phyloP scores from a whole-genome alignment of 1,140 invertebrate genomes.

The Ladona fulva region DNA sequence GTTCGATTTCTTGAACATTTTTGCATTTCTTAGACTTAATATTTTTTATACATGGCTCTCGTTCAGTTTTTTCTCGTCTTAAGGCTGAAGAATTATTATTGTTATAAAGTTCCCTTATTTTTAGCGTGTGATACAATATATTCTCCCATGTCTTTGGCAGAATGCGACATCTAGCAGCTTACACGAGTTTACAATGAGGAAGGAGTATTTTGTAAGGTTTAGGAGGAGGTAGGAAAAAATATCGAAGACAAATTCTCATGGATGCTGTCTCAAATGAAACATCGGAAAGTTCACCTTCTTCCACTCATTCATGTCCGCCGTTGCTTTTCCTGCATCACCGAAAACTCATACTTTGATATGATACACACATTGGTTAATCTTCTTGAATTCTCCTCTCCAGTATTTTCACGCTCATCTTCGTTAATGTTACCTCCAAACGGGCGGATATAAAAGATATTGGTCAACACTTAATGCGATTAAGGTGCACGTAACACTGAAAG shows the following conservation, averaged over 20 bases:
- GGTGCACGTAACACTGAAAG: neutral
- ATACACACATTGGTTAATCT: neutral
- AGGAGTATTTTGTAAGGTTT: no score
- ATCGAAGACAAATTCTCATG: neutral
- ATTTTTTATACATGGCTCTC: neutral
- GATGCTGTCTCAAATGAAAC: neutral
- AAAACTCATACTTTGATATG: neutral
- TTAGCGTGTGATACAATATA: neutral
- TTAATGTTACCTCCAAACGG: neutral
- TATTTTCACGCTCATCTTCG: neutral
- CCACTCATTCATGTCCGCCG: neutral
- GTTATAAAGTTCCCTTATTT: neutral
- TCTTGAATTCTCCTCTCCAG: neutral
- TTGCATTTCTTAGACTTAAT: neutral
- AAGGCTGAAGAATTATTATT: neutral
- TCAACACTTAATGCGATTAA: neutral
- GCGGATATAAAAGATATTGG: neutral
- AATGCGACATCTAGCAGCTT: conserved; percentile 8
- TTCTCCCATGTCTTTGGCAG: neutral
- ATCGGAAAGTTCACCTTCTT: neutral
- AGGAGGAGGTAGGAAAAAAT: neutral
- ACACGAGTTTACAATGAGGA: neutral
- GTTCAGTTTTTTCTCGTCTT: neutral
- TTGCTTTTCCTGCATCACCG: neutral
- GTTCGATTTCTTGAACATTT: neutral